Evolutionary conservation across 37 sponge, comb jelly and placozoan species (phyloP).

Genomic region (Dysidea cf. avara): DNA sequence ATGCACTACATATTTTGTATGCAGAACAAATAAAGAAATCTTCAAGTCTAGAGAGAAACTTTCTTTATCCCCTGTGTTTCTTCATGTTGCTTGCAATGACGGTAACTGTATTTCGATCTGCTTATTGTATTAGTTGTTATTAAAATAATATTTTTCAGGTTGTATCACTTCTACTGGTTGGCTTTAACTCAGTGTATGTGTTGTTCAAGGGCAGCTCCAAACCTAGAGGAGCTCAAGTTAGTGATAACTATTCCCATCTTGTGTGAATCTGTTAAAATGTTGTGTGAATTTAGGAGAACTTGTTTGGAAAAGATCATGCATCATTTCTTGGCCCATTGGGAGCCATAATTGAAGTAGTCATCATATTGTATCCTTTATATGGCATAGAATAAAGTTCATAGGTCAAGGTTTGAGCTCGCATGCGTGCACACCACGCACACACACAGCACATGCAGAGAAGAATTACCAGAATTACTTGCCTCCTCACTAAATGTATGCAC

Average conservation of each 20-base stretch:
- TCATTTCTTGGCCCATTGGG: constrained; percentile 72
- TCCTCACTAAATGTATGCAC: no score
- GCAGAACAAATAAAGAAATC: constrained; percentile 51
- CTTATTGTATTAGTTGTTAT: no score
- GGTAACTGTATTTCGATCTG: no score
- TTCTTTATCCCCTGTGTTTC: constrained; percentile 61
- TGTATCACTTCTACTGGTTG: constrained; percentile 61
- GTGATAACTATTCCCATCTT: not conserved
- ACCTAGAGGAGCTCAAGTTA: constrained; percentile 16
- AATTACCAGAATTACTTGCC: no score
- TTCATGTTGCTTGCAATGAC: constrained; percentile 49
- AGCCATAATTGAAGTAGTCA: constrained; percentile 46
- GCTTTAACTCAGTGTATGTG: constrained; percentile 51
- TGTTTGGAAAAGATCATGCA: constrained; percentile 47
- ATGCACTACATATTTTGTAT: not conserved
- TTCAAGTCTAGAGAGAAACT: constrained; percentile 50
- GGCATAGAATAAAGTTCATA: no score
- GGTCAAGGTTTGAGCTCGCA: no score
- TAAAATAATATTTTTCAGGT: no score
- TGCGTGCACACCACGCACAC: no score
- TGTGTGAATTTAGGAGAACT: constrained; percentile 41
- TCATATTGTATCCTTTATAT: constrained; percentile 37
- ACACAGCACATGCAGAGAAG: no score
- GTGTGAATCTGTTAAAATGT: no score
- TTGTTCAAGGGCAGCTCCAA: constrained; percentile 19